Base-by-base conservation (phyloP, 2,797 vertebrate genomes). In the Chelmon rostratus region DNA sequence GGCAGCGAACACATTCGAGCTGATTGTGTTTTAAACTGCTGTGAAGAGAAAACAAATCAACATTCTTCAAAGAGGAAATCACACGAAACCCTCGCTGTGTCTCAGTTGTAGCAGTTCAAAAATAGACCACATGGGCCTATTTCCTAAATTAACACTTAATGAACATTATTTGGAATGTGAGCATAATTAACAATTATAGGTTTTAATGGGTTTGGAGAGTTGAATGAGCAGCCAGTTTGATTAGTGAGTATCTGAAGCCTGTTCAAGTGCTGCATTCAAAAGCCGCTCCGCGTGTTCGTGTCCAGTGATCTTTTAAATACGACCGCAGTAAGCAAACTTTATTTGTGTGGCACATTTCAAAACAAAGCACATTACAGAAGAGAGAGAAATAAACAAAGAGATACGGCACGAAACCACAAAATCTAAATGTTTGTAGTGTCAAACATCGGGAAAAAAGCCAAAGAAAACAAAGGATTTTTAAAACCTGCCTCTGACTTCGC, bases 191-290 rank as follows among this genome's bases (percentile, higher is more conserved):
- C 46, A 33, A 57, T 47, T 5, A 18, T 42, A 59, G 1, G 8
- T 49, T 69, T 49, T 21, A 37, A 21, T 46, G 31, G 3, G n/a
- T 31, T 37, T 31, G 0, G 11, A 4, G 7, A 40, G 13, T 58
- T 46, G 9, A 61, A 58, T 40, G 47, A 33, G 44, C 15, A 11
- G 35, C 62, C 21, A 37, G 0, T 65, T 58, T 67, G 33, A 2
- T 40, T 7, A 78, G n/a, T 1, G 9, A 52, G 11, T 64, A 23
- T 57, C 16, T 75, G 49, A 71, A 69, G 58, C 4, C 8, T n/a
- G n/a, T 63, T 62, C 11, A 7, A 2, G 23, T 6, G 33, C 23
- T 47, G 50, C 28, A 12, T 44, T 44, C 40, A 11, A 1, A 16
- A 57, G n/a, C 58, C 3, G 2, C 9, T 38, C 0, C 44, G 5